Conservation (phyloP, 2,888 invertebrate species). For the Scrobipalpa costella region DNA sequence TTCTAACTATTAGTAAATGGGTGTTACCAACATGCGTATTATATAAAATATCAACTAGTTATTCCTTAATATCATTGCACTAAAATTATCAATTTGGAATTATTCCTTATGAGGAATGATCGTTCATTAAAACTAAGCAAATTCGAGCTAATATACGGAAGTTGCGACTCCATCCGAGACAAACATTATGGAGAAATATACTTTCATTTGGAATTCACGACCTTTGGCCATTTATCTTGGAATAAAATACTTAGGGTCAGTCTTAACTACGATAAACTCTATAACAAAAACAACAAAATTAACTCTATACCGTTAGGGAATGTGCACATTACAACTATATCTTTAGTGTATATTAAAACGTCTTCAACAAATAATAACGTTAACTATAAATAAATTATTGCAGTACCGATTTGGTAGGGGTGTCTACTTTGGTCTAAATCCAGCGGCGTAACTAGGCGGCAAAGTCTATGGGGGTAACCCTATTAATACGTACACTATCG, state of each 20-base stretch:
- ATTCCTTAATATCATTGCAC: slow-evolving; percentile 76
- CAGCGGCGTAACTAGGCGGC: slow-evolving; percentile 1
- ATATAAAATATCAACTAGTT: slow-evolving; percentile 51
- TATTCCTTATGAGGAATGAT: slow-evolving; percentile 73
- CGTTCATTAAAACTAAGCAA: slow-evolving; percentile 67
- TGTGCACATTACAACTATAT: slow-evolving; percentile 74
- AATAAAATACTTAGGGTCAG: slow-evolving; percentile 75
- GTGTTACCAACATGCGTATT: slow-evolving; percentile 36
- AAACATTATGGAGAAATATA: slow-evolving; percentile 24
- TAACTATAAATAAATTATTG: slow-evolving; percentile 75
- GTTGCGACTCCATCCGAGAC: slow-evolving; percentile 40
- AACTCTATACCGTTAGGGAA: slow-evolving; percentile 75
- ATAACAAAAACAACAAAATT: slow-evolving; percentile 76
- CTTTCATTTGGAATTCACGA: slow-evolving; percentile 36
- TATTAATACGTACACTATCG: neutral
- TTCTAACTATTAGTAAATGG: slow-evolving; percentile 14
- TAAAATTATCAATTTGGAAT: slow-evolving; percentile 74
- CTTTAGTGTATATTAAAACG: slow-evolving; percentile 71
- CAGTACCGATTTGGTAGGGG: slow-evolving; percentile 79
- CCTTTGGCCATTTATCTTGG: slow-evolving; percentile 54
- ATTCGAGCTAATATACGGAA: slow-evolving; percentile 66
- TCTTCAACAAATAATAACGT: slow-evolving; percentile 65
- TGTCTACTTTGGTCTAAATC: slow-evolving; percentile 75
- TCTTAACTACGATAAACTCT: slow-evolving; percentile 78
- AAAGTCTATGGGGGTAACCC: slow-evolving; percentile 39